phyloP scores from a whole-genome alignment of 35 echinoderm and acorn worm species.

The Ptychodera flava region DNA sequence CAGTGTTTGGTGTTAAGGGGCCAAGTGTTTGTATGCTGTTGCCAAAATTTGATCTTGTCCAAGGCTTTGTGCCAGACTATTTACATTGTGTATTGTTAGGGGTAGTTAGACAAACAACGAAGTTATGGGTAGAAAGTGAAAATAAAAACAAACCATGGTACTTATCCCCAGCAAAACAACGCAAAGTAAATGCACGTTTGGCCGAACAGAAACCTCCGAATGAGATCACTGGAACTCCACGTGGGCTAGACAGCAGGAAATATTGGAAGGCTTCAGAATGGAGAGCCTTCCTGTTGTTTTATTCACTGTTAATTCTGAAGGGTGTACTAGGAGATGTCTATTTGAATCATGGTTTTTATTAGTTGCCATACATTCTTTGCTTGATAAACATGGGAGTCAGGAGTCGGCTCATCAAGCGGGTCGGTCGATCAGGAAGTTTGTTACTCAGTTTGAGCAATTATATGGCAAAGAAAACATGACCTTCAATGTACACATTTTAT shows the following conservation, averaged over 20 bases:
- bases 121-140: constrained; percentile 48
- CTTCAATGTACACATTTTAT: constrained; percentile 33
- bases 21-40: constrained; percentile 44
- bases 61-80: constrained; percentile 62
- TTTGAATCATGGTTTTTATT: constrained; percentile 24
- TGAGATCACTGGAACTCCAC: constrained; percentile 25
- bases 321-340: constrained; percentile 24
- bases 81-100: constrained; percentile 55
- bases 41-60: constrained; percentile 32
- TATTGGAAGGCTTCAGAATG: constrained; percentile 65
- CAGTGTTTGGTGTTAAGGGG: constrained; percentile 49
- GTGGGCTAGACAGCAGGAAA: constrained; percentile 27
- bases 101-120: constrained; percentile 33
- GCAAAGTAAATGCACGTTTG: constrained; percentile 13
- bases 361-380: constrained; percentile 10
- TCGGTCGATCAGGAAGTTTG: constrained; percentile 6
- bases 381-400: neutral
- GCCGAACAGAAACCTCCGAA: constrained; percentile 1
- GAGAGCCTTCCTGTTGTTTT: constrained; percentile 52
- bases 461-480: constrained; percentile 23
- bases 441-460: constrained; percentile 13
- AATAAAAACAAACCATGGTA: constrained; percentile 9
- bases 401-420: neutral
- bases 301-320: constrained; percentile 23
- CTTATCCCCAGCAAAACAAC: constrained; percentile 19